These are phyloP conservation scores for Babyrousa celebensis DNA, from an alignment of 2,797 vertebrate species.

Conservation along the genomic window DNA sequence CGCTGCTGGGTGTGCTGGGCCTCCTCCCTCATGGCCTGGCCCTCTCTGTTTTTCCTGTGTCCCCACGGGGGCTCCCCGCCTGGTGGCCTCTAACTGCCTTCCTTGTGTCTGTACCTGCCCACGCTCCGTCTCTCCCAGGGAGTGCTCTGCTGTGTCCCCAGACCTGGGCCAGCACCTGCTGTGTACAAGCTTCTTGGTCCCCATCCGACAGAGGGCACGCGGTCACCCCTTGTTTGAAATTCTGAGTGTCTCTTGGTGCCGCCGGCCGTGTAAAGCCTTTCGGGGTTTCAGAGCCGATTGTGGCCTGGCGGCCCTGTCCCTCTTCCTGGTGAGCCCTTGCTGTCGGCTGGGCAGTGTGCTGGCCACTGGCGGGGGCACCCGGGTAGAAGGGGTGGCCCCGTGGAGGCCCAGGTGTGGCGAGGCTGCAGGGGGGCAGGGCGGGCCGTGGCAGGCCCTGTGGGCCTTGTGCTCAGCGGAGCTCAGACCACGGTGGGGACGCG, in stretches of 20 bases:
- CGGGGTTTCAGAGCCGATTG: not conserved
- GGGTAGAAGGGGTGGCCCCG: rapidly evolving
- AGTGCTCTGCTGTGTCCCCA: not conserved
- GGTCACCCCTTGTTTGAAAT: not conserved
- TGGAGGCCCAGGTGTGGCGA: no score
- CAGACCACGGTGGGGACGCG: rapidly evolving
- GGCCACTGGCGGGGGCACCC: not conserved
- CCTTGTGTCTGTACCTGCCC: rapidly evolving
- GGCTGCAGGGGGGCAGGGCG: not conserved
- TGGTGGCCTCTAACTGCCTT: rapidly evolving
- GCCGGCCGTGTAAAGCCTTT: rapidly evolving
- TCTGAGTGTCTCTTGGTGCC: no score
- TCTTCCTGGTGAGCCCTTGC: not conserved
- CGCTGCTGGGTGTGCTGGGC: not conserved
- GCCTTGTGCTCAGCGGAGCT: not conserved
- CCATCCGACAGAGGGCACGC: no score
- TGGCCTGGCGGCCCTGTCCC: rapidly evolving
- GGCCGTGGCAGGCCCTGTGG: not conserved
- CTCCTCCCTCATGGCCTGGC: not conserved
- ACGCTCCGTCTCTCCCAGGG: rapidly evolving
- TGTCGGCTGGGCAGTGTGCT: rapidly evolving
- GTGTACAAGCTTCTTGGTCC: not conserved
- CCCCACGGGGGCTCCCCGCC: rapidly evolving
- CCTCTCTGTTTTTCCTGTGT: not conserved
- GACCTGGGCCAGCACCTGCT: rapidly evolving